Conservation (phyloP, 1,140 invertebrate species). For the Caenorhabditis brenneri region DNA sequence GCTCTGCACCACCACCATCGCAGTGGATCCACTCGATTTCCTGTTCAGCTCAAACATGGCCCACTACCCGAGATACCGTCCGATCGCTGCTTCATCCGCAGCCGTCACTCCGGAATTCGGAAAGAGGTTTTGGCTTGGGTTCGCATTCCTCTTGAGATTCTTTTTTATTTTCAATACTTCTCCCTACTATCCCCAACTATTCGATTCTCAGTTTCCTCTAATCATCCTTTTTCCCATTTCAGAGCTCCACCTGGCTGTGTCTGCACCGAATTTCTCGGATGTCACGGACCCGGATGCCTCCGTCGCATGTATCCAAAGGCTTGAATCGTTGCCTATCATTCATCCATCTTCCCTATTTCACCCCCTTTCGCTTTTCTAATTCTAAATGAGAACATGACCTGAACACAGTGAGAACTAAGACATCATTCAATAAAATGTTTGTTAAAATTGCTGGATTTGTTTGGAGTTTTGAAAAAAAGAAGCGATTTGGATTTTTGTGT, state of each 20-base stretch:
- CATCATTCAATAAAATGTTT: not conserved
- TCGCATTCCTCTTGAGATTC: not conserved
- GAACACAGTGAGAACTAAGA: constrained; percentile 5
- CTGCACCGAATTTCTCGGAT: constrained; percentile 10
- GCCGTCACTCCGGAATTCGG: not conserved
- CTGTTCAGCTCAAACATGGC: not conserved
- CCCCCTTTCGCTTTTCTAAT: not conserved
- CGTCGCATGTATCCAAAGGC: constrained; percentile 7
- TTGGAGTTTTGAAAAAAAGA: no score
- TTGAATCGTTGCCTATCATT: not conserved
- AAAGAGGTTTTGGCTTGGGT: not conserved
- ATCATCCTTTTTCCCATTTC: not conserved
- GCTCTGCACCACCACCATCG: not conserved
- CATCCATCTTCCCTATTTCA: not conserved
- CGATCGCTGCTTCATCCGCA: not conserved
- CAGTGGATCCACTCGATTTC: constrained; percentile 28
- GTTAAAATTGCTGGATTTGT: no score
- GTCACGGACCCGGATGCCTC: constrained; percentile 13
- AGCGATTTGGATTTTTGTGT: no score
- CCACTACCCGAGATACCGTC: not conserved
- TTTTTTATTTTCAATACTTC: not conserved
- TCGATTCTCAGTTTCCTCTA: no score
- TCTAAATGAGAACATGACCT: not conserved
- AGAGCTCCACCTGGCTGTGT: constrained; percentile 30
- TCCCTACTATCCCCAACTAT: not conserved